Conservation (phyloP, 64 coral and sea anemone genomes). For the Orbicella faveolata region DNA sequence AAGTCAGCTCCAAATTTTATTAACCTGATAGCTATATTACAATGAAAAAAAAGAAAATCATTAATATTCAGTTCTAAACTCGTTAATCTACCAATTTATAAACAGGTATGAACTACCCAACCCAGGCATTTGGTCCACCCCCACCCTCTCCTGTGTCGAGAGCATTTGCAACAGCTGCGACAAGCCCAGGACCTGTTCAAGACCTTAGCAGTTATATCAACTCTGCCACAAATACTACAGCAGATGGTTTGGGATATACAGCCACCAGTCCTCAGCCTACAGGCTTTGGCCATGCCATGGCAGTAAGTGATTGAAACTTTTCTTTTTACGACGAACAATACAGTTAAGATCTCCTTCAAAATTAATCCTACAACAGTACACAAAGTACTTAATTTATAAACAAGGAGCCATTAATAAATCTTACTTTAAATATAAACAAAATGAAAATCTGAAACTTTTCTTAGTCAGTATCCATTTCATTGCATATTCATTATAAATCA, state of each 20-base stretch:
- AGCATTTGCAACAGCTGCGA: conserved; percentile 57
- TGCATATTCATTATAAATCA: background rate
- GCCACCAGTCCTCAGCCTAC: conserved; percentile 65
- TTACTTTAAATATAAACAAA: background rate
- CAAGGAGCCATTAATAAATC: background rate
- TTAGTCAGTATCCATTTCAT: too few relatives aligned
- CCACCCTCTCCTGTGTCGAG: conserved; percentile 64
- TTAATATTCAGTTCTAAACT: background rate
- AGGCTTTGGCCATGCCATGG: conserved; percentile 46
- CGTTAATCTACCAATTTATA: background rate
- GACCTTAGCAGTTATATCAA: conserved; percentile 50
- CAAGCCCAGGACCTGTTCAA: conserved; percentile 66
- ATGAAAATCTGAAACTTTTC: too few relatives aligned
- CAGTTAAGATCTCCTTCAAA: too few relatives aligned
- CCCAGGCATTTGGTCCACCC: conserved; percentile 58
- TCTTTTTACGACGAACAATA: too few relatives aligned
- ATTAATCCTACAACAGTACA: too few relatives aligned
- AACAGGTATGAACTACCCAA: conserved; percentile 60
- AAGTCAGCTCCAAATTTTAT: too few relatives aligned
- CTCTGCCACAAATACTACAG: conserved; percentile 49
- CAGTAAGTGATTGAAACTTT: conserved; percentile 2
- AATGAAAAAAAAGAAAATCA: background rate
- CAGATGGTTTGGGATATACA: conserved; percentile 51
- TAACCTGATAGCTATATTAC: too few relatives aligned
- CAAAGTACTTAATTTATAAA: too few relatives aligned